phyloP scores from a whole-genome alignment of 2,888 invertebrate species.

The Lasioglossum pauxillum region DNA sequence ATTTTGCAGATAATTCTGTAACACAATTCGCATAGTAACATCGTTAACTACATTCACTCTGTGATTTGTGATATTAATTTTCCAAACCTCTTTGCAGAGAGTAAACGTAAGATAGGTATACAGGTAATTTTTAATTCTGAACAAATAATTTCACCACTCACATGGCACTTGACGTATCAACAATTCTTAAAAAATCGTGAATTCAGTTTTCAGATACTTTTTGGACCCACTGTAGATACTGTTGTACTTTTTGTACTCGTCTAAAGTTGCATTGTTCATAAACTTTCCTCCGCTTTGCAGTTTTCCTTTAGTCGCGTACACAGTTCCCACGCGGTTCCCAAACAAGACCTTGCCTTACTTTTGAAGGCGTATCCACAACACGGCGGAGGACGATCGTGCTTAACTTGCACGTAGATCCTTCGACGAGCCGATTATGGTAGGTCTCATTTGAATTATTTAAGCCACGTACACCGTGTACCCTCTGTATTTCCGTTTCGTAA shows the following conservation, averaged over 20 bases:
- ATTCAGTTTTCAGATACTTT: too few species aligned
- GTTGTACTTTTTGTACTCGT: background rate
- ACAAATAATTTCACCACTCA: too few species aligned
- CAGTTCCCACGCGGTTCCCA: conserved; percentile 35
- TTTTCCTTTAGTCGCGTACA: background rate
- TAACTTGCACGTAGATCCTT: conserved; percentile 45
- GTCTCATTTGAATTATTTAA: conserved; percentile 75
- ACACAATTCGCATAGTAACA: too few species aligned
- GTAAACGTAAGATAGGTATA: too few species aligned
- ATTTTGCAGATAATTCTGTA: too few species aligned
- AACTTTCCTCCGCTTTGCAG: background rate
- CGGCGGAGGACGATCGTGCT: background rate
- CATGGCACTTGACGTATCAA: too few species aligned
- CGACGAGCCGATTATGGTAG: conserved; percentile 49
- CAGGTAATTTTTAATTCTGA: too few species aligned
- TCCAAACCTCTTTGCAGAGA: too few species aligned
- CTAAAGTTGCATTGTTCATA: background rate
- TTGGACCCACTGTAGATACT: background rate
- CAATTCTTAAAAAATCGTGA: too few species aligned
- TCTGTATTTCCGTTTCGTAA: conserved; percentile 64
- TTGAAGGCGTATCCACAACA: conserved; percentile 43
- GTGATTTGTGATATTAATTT: too few species aligned
- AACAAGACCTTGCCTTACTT: conserved; percentile 73
- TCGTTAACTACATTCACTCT: too few species aligned
- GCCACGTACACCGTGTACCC: conserved; percentile 54